Base-by-base conservation (phyloP, 2,113 vertebrate species). In the Illadopsis cleaveri region DNA sequence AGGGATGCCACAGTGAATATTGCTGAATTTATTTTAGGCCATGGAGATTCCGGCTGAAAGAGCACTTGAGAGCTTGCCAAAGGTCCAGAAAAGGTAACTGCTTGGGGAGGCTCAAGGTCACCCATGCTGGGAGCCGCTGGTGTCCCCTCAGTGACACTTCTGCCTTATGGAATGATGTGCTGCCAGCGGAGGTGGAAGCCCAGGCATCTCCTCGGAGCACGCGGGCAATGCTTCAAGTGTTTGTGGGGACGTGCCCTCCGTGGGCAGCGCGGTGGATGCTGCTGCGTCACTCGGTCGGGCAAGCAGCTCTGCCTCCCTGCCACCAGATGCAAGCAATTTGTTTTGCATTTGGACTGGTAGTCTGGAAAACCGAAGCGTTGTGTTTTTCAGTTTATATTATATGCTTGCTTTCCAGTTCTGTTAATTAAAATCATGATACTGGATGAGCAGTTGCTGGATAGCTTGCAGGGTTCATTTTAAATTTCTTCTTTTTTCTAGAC, bases 1-100 rank as follows among this genome's bases (percentile, higher is more conserved):
- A 64, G 80, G 83, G 93, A 93, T 95, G 72, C 86, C 76, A 1
- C 51, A 72, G 64, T 28, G 51, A 89, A 82, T 86, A 66, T 95
- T 86, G 60, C 91, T 40, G 48, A 58, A 93, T 94, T 94, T 92
- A 96, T 97, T 95, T 97, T 97, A 54, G 56, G 96, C 91, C 45
- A 21, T 0, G 2, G 86, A 83, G 72, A 62, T 94, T 94, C 61
- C 4, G 89, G 69, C 89, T 71, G 86, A 83, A 92, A 86, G 91
- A 90, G 50, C 82, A 31, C 80, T 95, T 91, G 95, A 85, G 82
- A 91, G 86, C 11, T 2, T 64, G 95, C 95, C 95, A 96, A 91
- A 93, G 93, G 83, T 64, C 96, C 95, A 92, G 93, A 94, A 97
- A 97, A 97, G 89, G 93, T 92, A 89, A 78, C 86, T 91, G 95